Base-by-base conservation (phyloP, 1,140 invertebrate genomes). In the Orius insidiosus region DNA sequence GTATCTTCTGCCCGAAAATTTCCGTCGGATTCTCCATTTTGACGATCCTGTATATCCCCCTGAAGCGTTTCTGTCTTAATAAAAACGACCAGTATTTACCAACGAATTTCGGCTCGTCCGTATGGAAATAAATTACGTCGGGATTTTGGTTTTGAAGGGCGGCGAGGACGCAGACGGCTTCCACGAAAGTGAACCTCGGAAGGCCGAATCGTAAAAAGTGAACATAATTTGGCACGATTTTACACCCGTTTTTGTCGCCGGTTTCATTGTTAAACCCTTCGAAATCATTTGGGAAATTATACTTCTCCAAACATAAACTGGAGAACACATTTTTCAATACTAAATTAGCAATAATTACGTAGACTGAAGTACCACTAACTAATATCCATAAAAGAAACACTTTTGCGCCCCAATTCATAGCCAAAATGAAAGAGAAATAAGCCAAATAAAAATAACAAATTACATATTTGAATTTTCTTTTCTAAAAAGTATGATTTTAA, bases 1-100 rank as follows among this genome's bases (percentile, higher is more conserved):
- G 10, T 16, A 60, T 35, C 11, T 38, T 43, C 44, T 61, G 57
- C 2, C 56, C 56, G 46, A 54, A 61, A 5, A 61, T 54, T 32
- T 55, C 45, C 1, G 47, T 54, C 3, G 58, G 56, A 32, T 43
- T 35, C 19, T 31, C 16, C 14, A 54, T 42, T 16, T 48, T 48
- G 2, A 48, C 39, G 7, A 58, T 39, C 7, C 39, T 45, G 6
- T 37, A 3, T 7, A 30, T 40, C 9, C 52, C 47, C 9, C 45
- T 52, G 31, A 52, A 47, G 5, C 46, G 42, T 2, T 49, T 45
- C 0, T 38, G 16, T 1, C 42, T 46, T 18, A 51, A 33, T 11
- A 54, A 18, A 5, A 39, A 32, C 9, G 54, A 39, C 54, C 54
- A 56, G 43, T 54, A 53, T 14, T 47, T 41, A n/a, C 53, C 54